phyloP scores from a whole-genome alignment of 1,140 invertebrate genomes.

The Pseudomyrmex dendroicus region DNA sequence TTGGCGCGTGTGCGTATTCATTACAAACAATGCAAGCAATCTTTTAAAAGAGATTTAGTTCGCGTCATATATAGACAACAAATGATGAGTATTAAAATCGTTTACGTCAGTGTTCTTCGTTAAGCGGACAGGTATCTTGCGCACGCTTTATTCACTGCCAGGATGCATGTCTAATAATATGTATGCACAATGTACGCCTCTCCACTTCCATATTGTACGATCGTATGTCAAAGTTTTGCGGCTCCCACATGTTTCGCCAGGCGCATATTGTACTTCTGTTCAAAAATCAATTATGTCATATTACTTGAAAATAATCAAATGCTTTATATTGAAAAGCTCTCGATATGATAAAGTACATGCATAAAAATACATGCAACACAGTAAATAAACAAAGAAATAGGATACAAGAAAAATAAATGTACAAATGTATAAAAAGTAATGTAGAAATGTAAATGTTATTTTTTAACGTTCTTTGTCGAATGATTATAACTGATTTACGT shows the following conservation, averaged over 20 bases:
- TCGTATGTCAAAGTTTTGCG: constrained; percentile 48
- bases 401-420: not conserved
- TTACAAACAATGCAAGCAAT: constrained; percentile 43
- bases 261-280: not conserved
- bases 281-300: too few relatives aligned
- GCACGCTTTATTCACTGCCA: constrained; percentile 51
- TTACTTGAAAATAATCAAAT: too few relatives aligned
- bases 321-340: not conserved
- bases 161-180: constrained; percentile 58
- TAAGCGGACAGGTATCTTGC: constrained; percentile 49
- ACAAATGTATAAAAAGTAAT: not conserved
- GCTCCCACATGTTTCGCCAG: constrained; percentile 11
- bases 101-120: constrained; percentile 52
- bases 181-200: constrained; percentile 39
- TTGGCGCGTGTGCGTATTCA: constrained; percentile 42
- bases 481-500: not conserved
- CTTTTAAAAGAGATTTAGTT: constrained; percentile 58
- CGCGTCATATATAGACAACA: constrained; percentile 29
- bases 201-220: constrained; percentile 16
- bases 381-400: too few relatives aligned
- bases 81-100: constrained; percentile 59
- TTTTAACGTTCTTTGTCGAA: not conserved
- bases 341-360: not conserved
- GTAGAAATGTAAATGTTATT: not conserved
- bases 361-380: too few relatives aligned